Base-by-base conservation (phyloP, 1,140 invertebrate genomes). In the Diachasmimorpha longicaudata region DNA sequence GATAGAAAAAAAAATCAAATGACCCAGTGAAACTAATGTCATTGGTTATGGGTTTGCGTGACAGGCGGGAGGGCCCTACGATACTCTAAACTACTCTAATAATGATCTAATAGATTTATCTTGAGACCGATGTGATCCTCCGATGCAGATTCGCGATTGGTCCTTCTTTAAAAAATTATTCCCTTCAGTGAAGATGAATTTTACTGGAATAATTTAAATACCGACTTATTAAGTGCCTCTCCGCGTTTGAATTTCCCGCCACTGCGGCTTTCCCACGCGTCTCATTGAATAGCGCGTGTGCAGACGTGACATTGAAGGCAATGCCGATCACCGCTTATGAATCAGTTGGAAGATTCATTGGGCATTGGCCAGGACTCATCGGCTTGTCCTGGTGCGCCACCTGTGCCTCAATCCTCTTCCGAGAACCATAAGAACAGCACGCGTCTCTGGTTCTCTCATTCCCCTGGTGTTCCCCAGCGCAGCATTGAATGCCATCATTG, bases 321-420 rank as follows among this genome's bases (percentile, higher is more conserved):
- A 63, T 23, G 13, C 21, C 21, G 25, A 63, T 31, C 58, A 25
- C 14, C 48, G 48, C 19, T 16, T 55, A 63, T 23, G 21, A 14
- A 63, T 63, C 58, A 52, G 48, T 63, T 31, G 23, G 21, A 31
- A 31, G 58, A 63, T 63, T 23, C 58, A 25, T 63, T 63, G 58
- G 21, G 58, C 58, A 63, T 31, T 55, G 21, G 4, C 58, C 70
- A 25, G 52, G 63, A 46, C 31, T 71, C 74, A 4, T 23, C 23
- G 66, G 67, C 67, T 19, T 75, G 74, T 55, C 36, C 52, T 69
- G 48, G 21, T 44, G 31, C 66, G 42, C 37, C 44, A 55, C 48
- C 48, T 55, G 48, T 55, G 19, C 58, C 23, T 63, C 58, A 13
- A 23, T 25, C 58, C 19, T 63, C 19, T 63, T 63, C 58, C 58